These are phyloP conservation scores for Pterocles gutturalis DNA, from an alignment of 2,113 vertebrate species.

Conservation along the genomic window DNA sequence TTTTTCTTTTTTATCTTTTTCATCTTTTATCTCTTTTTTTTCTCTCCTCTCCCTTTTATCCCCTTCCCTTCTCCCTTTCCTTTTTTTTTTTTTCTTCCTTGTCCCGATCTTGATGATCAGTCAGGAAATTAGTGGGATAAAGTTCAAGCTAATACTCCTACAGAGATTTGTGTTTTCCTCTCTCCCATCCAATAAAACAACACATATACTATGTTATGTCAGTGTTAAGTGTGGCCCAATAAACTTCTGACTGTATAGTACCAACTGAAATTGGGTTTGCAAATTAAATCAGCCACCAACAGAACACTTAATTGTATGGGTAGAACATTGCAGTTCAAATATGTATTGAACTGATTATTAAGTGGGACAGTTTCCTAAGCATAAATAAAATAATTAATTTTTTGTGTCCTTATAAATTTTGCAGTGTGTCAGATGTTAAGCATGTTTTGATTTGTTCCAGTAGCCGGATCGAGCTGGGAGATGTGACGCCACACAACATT, in stretches of 20 bases:
- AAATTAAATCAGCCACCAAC: neutral
- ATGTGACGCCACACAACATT: slow-evolving; percentile 99
- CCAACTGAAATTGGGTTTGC: neutral
- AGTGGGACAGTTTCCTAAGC: neutral
- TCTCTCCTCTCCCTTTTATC: neutral
- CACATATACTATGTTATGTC: rapidly evolving
- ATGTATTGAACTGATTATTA: neutral
- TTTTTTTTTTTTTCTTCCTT: too few relatives aligned
- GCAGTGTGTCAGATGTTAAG: slow-evolving; percentile 78
- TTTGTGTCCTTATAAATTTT: neutral
- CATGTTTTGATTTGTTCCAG: slow-evolving; percentile 97
- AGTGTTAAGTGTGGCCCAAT: neutral
- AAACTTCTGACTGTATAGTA: neutral
- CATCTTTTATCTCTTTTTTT: too few relatives aligned
- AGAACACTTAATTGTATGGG: neutral
- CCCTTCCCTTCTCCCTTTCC: too few relatives aligned
- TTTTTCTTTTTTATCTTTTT: too few relatives aligned
- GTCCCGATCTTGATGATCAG: neutral
- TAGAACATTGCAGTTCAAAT: neutral
- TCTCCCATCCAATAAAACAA: neutral
- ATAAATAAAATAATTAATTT: neutral
- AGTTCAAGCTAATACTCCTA: neutral
- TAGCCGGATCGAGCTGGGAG: slow-evolving; percentile 99
- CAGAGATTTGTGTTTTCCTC: neutral
- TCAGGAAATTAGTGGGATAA: neutral